phyloP scores from a whole-genome alignment of 2,797 vertebrate species.

The Corythornis leucogaster region DNA sequence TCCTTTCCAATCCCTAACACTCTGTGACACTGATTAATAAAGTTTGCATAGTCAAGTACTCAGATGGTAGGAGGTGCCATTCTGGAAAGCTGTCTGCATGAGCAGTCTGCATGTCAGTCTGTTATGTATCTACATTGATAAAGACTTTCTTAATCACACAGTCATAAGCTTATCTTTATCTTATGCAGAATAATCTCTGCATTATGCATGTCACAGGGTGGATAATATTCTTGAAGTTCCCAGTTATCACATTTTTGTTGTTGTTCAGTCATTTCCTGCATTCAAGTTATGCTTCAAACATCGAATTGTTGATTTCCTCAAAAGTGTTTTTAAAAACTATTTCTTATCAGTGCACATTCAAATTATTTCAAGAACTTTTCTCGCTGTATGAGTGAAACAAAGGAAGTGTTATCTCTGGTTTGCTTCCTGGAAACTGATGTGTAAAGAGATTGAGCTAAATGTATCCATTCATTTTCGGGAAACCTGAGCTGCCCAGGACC shows the following conservation, averaged over 20 bases:
- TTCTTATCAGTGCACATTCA: not conserved
- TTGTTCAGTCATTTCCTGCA: not conserved
- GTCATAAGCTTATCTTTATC: not conserved
- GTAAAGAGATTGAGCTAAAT: constrained; percentile 11
- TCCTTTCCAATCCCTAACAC: no score
- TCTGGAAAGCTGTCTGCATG: not conserved
- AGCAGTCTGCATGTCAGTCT: not conserved
- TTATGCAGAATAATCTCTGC: not conserved
- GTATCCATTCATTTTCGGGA: not conserved
- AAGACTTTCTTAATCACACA: not conserved
- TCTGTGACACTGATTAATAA: not conserved
- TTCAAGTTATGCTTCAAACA: not conserved
- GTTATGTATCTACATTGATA: not conserved
- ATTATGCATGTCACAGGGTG: not conserved
- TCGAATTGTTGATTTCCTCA: not conserved
- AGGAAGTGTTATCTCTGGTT: constrained; percentile 18
- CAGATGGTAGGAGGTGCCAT: not conserved
- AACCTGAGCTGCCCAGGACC: not conserved
- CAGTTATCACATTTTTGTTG: not conserved
- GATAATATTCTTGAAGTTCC: not conserved
- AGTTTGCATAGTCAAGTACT: not conserved
- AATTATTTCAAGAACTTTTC: not conserved
- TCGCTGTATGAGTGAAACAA: not conserved
- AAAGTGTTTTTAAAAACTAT: not conserved
- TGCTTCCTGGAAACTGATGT: not conserved